phyloP scores from a whole-genome alignment of 2,113 vertebrate species.

The Agapornis roseicollis region DNA sequence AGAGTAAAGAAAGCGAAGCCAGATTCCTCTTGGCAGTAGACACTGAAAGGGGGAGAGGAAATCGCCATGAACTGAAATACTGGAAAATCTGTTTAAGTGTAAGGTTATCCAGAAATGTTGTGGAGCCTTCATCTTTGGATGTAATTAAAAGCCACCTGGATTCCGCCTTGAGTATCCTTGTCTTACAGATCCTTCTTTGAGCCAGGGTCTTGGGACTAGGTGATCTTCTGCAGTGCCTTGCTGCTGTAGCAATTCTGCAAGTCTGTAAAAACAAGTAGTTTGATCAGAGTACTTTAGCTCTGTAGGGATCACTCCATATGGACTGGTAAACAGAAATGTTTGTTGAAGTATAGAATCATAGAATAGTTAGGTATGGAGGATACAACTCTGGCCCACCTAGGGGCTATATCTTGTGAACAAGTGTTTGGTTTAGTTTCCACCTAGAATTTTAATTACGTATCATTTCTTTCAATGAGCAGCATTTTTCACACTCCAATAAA shows the following conservation, averaged over 20 bases:
- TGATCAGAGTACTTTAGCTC: background rate
- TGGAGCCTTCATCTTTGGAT: background rate
- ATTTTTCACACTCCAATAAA: constrained; percentile 7
- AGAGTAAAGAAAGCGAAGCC: background rate
- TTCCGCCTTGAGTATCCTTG: background rate
- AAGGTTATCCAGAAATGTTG: background rate
- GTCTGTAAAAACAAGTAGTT: background rate
- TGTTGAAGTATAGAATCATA: too few species aligned
- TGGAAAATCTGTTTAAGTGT: background rate
- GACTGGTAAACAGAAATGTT: background rate
- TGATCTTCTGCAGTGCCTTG: background rate
- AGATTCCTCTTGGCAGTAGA: background rate
- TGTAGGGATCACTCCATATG: background rate
- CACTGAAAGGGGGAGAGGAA: background rate
- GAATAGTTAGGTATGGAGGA: too few species aligned
- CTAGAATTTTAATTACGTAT: background rate
- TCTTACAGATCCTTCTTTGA: background rate
- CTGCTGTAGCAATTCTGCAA: background rate
- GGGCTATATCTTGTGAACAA: background rate
- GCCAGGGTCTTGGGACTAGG: background rate
- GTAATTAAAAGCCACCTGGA: background rate
- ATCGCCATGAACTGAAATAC: fast-evolving
- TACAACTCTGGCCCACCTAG: background rate
- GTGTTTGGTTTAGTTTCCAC: constrained; percentile 3
- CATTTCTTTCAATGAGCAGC: constrained; percentile 1